Conservation (phyloP, 2,888 invertebrate species). For the Timandra comae region DNA sequence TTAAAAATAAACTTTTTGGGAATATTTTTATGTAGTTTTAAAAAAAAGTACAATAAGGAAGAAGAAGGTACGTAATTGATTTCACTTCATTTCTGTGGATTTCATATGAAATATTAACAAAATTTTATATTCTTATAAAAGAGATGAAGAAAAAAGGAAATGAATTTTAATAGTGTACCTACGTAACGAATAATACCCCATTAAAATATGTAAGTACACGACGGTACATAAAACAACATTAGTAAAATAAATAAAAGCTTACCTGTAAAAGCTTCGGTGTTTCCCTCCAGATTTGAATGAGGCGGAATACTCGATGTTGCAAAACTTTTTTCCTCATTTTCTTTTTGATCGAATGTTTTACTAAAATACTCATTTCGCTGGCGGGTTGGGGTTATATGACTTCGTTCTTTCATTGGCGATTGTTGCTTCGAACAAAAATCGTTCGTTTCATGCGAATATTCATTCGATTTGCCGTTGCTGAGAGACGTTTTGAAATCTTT, state of each 20-base stretch:
- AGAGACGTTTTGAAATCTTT: constrained; percentile 14
- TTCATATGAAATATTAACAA: no score
- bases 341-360: constrained; percentile 27
- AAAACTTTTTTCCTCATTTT: constrained; percentile 27
- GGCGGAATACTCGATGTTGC: constrained; percentile 23
- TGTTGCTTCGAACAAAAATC: constrained; percentile 21
- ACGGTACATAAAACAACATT: background rate
- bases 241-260: constrained; percentile 17
- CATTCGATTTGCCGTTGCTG: constrained; percentile 16
- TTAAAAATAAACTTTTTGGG: no score
- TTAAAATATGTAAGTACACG: no score
- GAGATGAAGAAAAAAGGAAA: no score
- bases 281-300: constrained; percentile 26
- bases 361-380: constrained; percentile 32
- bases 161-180: no score
- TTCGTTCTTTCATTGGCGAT: constrained; percentile 28
- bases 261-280: constrained; percentile 24
- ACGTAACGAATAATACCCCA: no score
- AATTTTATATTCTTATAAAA: no score
- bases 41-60: no score
- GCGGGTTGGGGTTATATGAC: constrained; percentile 28
- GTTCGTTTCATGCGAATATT: constrained; percentile 15
- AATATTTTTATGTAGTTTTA: no score
- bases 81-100: no score
- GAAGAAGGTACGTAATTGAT: no score